These are phyloP conservation scores for Dendrolimus houi DNA, from an alignment of 2,888 invertebrate species.

Conservation along the genomic window DNA sequence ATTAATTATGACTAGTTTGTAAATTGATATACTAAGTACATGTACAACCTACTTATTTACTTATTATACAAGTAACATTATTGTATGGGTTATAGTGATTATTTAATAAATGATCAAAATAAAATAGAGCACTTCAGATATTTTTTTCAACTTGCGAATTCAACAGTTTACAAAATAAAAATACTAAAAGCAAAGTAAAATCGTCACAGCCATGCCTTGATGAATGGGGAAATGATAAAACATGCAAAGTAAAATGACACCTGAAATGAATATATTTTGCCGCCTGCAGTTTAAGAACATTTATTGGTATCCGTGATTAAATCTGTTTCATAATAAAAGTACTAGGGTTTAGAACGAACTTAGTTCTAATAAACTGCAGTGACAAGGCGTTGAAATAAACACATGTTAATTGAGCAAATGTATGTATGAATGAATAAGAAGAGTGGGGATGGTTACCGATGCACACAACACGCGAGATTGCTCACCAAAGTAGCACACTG, in stretches of 20 bases:
- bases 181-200: slow-evolving; percentile 4
- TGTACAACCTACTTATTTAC: no score
- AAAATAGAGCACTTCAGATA: neutral
- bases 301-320: neutral
- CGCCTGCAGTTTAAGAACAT: neutral
- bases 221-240: slow-evolving; percentile 42
- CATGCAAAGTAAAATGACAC: slow-evolving; percentile 59
- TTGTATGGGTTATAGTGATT: no score
- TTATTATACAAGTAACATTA: no score
- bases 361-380: slow-evolving; percentile 34
- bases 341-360: no score
- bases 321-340: no score
- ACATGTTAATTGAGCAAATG: slow-evolving; percentile 61
- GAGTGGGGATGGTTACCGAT: slow-evolving; percentile 93
- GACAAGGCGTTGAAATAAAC: slow-evolving; percentile 46
- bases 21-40: no score
- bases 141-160: neutral
- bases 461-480: slow-evolving; percentile 96
- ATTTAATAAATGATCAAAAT: no score
- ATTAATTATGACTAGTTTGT: neutral
- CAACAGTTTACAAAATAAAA: neutral
- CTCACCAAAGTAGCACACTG: slow-evolving; percentile 96
- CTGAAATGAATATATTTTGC: slow-evolving; percentile 27
- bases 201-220: slow-evolving; percentile 29
- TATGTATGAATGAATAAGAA: slow-evolving; percentile 76